Evolutionary conservation across 1,140 invertebrate species (phyloP), one percentile per base, ranked within the genome.

Genomic region (Drosophila dunni): DNA sequence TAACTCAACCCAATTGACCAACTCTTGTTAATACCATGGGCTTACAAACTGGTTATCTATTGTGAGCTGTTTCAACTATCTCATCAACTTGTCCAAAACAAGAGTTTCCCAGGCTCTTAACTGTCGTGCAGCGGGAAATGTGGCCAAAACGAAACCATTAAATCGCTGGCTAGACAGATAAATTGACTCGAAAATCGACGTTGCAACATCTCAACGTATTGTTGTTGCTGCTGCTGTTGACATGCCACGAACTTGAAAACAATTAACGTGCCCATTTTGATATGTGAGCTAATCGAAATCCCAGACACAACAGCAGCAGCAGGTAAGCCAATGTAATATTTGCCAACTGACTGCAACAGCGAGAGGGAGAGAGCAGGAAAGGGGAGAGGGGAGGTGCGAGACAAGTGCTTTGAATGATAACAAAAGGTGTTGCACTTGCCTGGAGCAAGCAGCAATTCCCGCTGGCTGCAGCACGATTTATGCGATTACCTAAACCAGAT

Each of bases 241-340:
- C 70, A 67, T 36, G 65, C 71, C 71, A 69, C 71, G 71, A 69
- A 74, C 71, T 74, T 62, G 65, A 62, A 74, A 74, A 74, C 71
- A 74, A 69, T 74, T 74, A 74, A 69, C 71, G 65, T 74, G 62
- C 50, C 34, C 71, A 61, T 62, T 74, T 69, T 62, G 65, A 74
- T 63, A 68, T 61, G 50, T 58, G 62, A 61, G 71, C 71, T 74
- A 74, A 74, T 74, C 71, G 71, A 74, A 74, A 74, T 38, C 34
- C 24, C 66, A 69, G 57, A 69, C 71, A 62, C 50, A 54, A 17
- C 20, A 46, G 5, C 29, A 62, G 10, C 11, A 9, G 9, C 44
- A 69, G 34, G 54, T 38, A 60, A 20, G 7, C 10, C 51, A 46
- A 34, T 71, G 68, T 50, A 71, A 71, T 70, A 71, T 64, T 71